Base-by-base conservation (phyloP, 2,888 invertebrate species). In the Gryllus longicercus region DNA sequence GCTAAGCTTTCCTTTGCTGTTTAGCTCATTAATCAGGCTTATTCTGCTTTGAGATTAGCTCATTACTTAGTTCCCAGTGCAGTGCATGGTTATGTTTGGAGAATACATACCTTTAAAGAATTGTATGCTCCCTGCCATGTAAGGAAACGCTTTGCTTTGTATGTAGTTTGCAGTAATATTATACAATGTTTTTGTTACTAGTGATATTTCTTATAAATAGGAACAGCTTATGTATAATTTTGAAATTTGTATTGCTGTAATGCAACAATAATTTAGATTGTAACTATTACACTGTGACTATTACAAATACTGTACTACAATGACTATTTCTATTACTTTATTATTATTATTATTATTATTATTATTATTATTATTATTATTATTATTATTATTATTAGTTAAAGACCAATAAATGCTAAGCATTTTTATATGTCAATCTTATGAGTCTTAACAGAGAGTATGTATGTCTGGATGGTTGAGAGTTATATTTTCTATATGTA, bases 391-490 rank as follows among this genome's bases (percentile, higher is more conserved):
- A 38, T 38, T 38, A 38, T 38, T 38, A 38, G 25, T 63, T 63
- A 63, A 63, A 63, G 63, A 63, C 63, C 63, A 63, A 63, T 63
- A 63, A 63, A 63, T 63, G 63, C 63, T 63, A 18, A 63, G 63
- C 63, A 63, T 63, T 63, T 63, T 14, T 18, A 63, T 63, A 63
- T 63, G 63, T 63, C n/a, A 8, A 63, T 63, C 63, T 63, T 63
- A 63, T 18, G 5, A 18, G 63, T 63, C 63, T 63, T 63, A 14
- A 63, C 63, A 14, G n/a, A 63, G 63, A n/a, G n/a, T 63, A 63
- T 63, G 63, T n/a, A 63, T 63, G 63, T 63, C 63, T 63, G 63
- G n/a, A 63, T 63, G 63, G n/a, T 63, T 63, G 63, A 63, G 63
- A 63, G 63, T 63, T 63, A 63, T 63, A 63, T 63, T 63, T 63